Evolutionary conservation across 2,797 vertebrate species (phyloP), one percentile per base, ranked within the genome.

Genomic region (Pangasius sanitwongsei): DNA sequence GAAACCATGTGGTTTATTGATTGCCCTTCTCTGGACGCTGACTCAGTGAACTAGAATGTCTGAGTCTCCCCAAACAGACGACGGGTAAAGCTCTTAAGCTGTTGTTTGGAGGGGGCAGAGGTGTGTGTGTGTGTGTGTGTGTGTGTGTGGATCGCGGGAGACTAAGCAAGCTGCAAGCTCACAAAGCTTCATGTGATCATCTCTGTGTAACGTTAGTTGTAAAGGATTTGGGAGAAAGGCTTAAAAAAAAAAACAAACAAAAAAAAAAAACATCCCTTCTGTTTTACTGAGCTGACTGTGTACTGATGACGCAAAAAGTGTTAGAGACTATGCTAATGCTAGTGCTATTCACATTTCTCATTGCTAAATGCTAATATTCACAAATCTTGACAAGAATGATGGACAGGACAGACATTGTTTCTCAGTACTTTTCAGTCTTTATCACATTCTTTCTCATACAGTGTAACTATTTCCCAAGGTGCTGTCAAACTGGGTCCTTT

Each of bases 81-180:
- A 44, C 31, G 53, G 28, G 57, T 50, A 89, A 85, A 87, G 85
- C 81, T 85, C 65, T 90, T 89, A 85, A 87, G 65, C 82, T 69
- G 81, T 20, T 82, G 85, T 37, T 77, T 77, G 44, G 75, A 37
- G n/a, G 9, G 65, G 41, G 50, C 25, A 70, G 86, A 77, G 25
- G 55, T 55, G 87, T 44, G 70, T 67, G 41, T 41, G 70, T 74
- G 67, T 77, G 53, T 34, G 18, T 57, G 59, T 34, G 18, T 57
- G 59, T 34, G 18, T 57, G 59, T 34, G 18, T 57, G 59, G 44
- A 13, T 4, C 0, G 55, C 20, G n/a, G 16, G 67, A 78, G 6
- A 37, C 28, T 53, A 77, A 84, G 55, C 75, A 82, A 83, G 78
- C 31, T 87, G 65, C 65, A 83, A 65, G 48, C 87, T 74, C 83